phyloP scores from a whole-genome alignment of 2,797 vertebrate species.

The Emys orbicularis region DNA sequence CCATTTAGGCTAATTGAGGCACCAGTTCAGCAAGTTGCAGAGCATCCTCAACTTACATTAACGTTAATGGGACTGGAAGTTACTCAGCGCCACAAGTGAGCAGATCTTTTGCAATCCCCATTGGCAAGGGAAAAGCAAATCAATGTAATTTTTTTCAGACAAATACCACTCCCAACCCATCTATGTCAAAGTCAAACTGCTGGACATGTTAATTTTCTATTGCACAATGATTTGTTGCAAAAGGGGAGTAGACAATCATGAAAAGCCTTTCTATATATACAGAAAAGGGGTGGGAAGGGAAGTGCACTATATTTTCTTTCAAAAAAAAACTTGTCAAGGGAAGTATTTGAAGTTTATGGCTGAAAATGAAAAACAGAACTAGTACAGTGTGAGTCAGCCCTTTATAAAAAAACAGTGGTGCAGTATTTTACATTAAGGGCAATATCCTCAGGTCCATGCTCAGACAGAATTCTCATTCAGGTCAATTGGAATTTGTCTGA shows the following conservation, averaged over 20 bases:
- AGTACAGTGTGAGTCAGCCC: neutral
- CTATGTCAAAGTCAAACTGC: neutral
- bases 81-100: neutral
- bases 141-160: neutral
- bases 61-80: neutral
- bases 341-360: neutral
- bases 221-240: neutral
- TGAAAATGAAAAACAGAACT: neutral
- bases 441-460: neutral
- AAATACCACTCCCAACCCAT: neutral
- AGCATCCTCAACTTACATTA: neutral
- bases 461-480: neutral
- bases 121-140: neutral
- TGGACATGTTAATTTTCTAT: neutral
- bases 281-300: neutral
- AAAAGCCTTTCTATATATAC: neutral
- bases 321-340: neutral
- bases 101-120: neutral
- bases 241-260: neutral
- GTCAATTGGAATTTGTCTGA: too few relatives aligned
- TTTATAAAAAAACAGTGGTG: neutral
- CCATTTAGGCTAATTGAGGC: neutral
- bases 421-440: neutral
- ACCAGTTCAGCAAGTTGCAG: neutral
- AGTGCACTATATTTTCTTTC: accelerated